phyloP scores from a whole-genome alignment of 2,888 invertebrate species.

The Pachydiplax longipennis region DNA sequence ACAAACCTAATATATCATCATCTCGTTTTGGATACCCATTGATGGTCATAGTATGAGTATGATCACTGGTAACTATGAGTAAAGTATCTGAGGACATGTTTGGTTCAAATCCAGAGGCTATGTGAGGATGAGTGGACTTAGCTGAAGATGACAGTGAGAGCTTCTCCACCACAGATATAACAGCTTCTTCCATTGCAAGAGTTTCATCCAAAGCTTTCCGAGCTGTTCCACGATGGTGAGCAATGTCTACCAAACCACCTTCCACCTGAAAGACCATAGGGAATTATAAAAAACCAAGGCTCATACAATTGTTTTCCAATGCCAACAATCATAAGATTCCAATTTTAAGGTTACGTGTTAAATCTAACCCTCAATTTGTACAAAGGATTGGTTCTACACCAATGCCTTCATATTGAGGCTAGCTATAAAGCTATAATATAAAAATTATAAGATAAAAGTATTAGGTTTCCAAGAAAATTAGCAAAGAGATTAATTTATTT shows the following conservation, averaged over 20 bases:
- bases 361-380: too few relatives aligned
- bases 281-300: too few relatives aligned
- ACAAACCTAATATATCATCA: constrained; percentile 72
- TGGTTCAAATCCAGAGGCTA: neutral
- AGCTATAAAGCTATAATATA: too few relatives aligned
- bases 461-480: too few relatives aligned
- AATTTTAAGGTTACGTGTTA: too few relatives aligned
- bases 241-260: constrained; percentile 86
- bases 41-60: constrained; percentile 79
- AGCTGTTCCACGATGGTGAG: constrained; percentile 83
- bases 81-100: constrained; percentile 69
- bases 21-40: constrained; percentile 79
- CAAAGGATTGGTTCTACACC: too few relatives aligned
- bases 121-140: neutral
- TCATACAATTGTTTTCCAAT: too few relatives aligned
- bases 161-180: constrained; percentile 70
- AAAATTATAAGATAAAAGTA: too few relatives aligned
- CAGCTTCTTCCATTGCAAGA: constrained; percentile 78
- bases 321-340: too few relatives aligned
- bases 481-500: too few relatives aligned
- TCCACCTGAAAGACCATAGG: constrained; percentile 68
- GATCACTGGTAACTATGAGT: constrained; percentile 85
- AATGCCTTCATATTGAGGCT: too few relatives aligned
- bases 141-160: neutral
- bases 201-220: constrained; percentile 81